Base-by-base conservation (phyloP, 2,797 vertebrate species). In the Cynopterus sphinx region DNA sequence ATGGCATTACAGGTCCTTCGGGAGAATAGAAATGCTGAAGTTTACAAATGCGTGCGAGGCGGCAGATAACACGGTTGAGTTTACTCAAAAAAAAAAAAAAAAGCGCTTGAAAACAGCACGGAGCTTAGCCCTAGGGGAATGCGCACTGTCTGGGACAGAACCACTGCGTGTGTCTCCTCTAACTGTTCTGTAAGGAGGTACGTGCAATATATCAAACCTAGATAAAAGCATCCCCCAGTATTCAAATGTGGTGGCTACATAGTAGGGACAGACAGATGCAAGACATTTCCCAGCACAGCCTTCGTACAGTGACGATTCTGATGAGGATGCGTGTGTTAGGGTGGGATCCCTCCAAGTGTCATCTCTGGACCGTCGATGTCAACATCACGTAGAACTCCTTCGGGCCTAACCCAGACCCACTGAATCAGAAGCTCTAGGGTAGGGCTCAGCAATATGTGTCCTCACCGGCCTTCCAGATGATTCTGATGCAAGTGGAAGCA, bases 11-110 rank as follows among this genome's bases (percentile, higher is more conserved):
- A 53, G 59, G 91, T 87, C 97, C 96, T 88, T 10, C 2, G 94
- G 95, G 96, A 90, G 11, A 31, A 49, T 5, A 53, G 93, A 97
- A 95, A 96, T 93, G 90, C 95, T 87, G 92, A 95, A 46, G 57
- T 95, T 88, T 16, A 65, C 85, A 92, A 93, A 86, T 53, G 90
- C 33, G 1, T 61, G 49, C 57, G 81, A 94, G 75, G 75, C 43
- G 28, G 70, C 51, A 83, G 93, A 86, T 70, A 93, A 55, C 75
- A 26, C 78, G 71, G 46, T 17, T 39, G 85, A 28, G 49, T 90
- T 93, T 57, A 57, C 82, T 36, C 19, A 82, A 95, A 73, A 86
- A 96, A 89, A 36, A 26, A 49, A 49, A 49, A 49, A 49, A 49
- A 43, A 13, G 83, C 57, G 43, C 73, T 87, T 73, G 65, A 74